Evolutionary conservation across 2,888 invertebrate species (phyloP), one percentile per base, ranked within the genome.

Genomic region (Rhagophthalmus giganteus): DNA sequence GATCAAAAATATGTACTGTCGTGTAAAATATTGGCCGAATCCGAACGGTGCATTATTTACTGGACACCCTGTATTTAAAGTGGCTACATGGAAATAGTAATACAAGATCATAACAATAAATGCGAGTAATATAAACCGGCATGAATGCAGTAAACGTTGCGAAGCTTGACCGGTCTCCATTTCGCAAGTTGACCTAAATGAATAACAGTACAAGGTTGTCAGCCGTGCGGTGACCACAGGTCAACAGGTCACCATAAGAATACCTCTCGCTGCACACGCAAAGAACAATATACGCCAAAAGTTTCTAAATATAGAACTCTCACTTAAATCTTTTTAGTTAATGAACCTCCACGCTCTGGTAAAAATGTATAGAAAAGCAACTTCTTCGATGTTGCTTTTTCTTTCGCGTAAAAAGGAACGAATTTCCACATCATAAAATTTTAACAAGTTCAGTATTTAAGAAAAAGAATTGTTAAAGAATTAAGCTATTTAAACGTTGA

Each of bases 111-210:
- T 20, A 20, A 37, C 16, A 34, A 28, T 35, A 27, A 20, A 12
- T 9, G 20, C 35, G 14, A 20, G 45, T 37, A 45, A 37, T 10
- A 39, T 16, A 47, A 47, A 47, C 39, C 20, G 27, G 27, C 40
- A 31, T 44, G 44, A 44, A 51, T 51, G 44, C 50, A 39, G 38
- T 10, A 30, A 45, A 31, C 45, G 33, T 51, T 51, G 26, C 44
- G 32, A 11, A 32, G 25, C 33, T 45, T 50, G 53, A 42, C 54
- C 46, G 39, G 55, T 50, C 54, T 49, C 46, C 42, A 37, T 59
- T 59, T 55, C 57, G 57, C 59, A 59, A 59, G 54, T 16, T 42
- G 60, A 60, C 60, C 60, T 58, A 56, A 60, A 60, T 60, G 60
- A 54, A 42, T 58, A 57, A 59, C 59, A 58, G 55, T 47, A 54